Evolutionary conservation across 2,888 invertebrate genomes (phyloP), one percentile per base, ranked within the genome.

Genomic region (Monoplex corrugatus): DNA sequence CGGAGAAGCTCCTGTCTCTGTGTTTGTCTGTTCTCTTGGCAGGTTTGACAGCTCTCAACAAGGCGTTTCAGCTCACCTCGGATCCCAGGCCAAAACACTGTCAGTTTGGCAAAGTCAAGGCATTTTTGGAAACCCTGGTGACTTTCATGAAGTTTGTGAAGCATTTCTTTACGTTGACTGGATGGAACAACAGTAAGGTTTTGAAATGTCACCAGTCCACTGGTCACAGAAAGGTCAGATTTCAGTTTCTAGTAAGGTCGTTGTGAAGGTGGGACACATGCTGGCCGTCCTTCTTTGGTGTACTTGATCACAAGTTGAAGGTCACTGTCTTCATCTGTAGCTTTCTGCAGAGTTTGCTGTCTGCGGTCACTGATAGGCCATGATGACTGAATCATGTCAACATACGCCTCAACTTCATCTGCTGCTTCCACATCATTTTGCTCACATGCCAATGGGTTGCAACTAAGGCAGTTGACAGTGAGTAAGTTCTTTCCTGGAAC

Each of bases 401-500:
- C 78, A 78, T 78, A 23, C 23, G 40, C 78, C 19, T 38, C 6
- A 38, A 40, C 78, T 40, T 38, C 40, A 23, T 78, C 19, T 40
- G 40, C 78, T 78, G 38, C 40, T 40, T 78, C 40, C 23, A 40
- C 78, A 78, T 78, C 78, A 40, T 78, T 5, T 16, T 78, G 19
- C 23, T 38, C 23, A 40, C 5, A 0, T 78, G 78, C 38, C 78
- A 78, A 23, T 23, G 78, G 78, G 19, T 40, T 78, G n/a, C n/a
- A n/a, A n/a, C n/a, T n/a, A n/a, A n/a, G n/a, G n/a, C n/a, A n/a
- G n/a, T n/a, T n/a, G n/a, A n/a, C n/a, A n/a, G n/a, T n/a, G n/a
- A n/a, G n/a, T n/a, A n/a, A n/a, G 16, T 75, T 32, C 44, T 87
- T 87, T 40, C 87, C 87, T 40, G 87, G 87, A 0, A 72, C 32